Base-by-base conservation (phyloP, 1,140 invertebrate genomes). In the Probaryconus sp. region DNA sequence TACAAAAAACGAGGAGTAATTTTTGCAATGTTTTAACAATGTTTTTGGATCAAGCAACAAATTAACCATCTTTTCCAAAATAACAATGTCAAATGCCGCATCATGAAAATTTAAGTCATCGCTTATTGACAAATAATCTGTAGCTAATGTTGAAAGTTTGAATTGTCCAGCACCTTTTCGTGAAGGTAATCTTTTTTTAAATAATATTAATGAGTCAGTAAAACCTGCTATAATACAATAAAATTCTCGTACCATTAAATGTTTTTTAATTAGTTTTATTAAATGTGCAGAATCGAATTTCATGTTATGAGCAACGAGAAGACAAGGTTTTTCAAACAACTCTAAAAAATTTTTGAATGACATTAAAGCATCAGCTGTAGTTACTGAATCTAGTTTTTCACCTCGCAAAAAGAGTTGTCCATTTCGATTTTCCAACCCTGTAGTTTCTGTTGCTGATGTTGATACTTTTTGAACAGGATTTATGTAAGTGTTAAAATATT, bases 371-470 rank as follows among this genome's bases (percentile, higher is more conserved):
- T 13, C 9, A 16, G 5, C 11, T 16, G 55, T 3, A 9, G 55
- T 10, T 1, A 33, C 18, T 3, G 67, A 38, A 5, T n/a, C 2
- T 1, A 71, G 16, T 48, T 13, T 55, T 13, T 47, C 28, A 11
- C 48, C 38, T 2, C 21, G 30, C 13, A 67, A 30, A 45, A 37
- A 60, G 20, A 71, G 21, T 33, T 61, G 42, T 2, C 61, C 56
- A 60, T 30, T 28, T 10, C 13, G 28, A 63, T 63, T 50, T 17
- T 42, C 24, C 13, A 71, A 45, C 10, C 61, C 73, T 20, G 26
- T 70, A 0, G 38, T 28, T 40, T 60, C 17, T 21, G 45, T 24
- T 16, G 65, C 47, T 42, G 6, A 1, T 28, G 30, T 2, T 3
- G 50, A 14, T 14, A 70, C 24, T 18, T 20, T 18, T 48, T 38